These are phyloP conservation scores for Pachyseris speciosa DNA, from an alignment of 64 coral and sea anemone genomes.

Conservation along the genomic window DNA sequence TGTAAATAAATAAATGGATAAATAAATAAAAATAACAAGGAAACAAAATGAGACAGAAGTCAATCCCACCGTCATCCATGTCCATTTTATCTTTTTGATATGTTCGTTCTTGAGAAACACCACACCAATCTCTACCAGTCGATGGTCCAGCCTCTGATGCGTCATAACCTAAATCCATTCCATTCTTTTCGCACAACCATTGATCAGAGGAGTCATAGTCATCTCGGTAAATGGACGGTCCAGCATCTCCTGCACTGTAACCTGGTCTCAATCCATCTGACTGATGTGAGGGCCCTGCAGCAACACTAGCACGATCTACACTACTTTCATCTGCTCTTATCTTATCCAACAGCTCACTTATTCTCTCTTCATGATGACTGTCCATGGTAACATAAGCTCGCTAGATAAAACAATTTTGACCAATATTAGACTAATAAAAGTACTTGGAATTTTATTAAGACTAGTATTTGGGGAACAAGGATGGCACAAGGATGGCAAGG, in stretches of 20 bases:
- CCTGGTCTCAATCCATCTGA: background rate
- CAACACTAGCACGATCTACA: background rate
- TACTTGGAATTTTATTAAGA: too few species aligned
- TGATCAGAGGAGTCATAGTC: background rate
- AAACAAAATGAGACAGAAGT: too few species aligned
- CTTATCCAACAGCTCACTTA: constrained; percentile 47
- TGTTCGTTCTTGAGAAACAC: background rate
- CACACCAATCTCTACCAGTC: background rate
- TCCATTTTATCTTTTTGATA: background rate
- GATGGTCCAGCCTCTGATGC: background rate
- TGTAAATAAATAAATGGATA: too few species aligned
- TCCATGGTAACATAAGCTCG: constrained; percentile 83
- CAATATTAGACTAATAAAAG: background rate
- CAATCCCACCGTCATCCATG: background rate
- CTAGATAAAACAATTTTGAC: background rate
- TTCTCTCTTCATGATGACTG: constrained; percentile 73
- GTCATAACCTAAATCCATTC: background rate
- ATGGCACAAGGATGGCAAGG: too few species aligned
- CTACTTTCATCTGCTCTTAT: constrained; percentile 1
- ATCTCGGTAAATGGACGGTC: background rate
- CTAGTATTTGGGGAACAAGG: too few species aligned
- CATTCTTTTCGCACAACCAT: background rate
- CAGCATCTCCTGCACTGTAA: too few species aligned
- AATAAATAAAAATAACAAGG: too few species aligned
- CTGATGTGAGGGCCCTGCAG: background rate